Evolutionary conservation across 2,797 vertebrate genomes (phyloP), one percentile per base, ranked within the genome.

Genomic region (Protonibea diacanthus): DNA sequence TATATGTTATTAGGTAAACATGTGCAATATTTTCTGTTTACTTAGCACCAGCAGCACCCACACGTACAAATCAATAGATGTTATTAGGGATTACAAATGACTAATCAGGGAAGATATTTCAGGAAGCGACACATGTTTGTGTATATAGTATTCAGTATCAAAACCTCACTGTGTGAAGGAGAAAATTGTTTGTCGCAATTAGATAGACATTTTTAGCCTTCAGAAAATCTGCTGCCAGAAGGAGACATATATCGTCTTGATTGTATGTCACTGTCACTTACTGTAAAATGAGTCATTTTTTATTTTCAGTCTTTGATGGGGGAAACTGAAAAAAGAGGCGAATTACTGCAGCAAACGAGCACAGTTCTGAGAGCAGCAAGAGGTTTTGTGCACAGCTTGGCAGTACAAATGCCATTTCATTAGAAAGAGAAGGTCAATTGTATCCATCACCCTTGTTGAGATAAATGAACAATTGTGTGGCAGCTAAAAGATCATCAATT

Each of bases 341-440:
- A 86, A 83, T 86, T 78, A 88, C 71, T 82, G 63, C 53, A 73
- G 59, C 56, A 75, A 79, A 88, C 65, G 67, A 83, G 75, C 76
- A 78, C 80, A 65, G 48, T 79, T 80, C 47, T 71, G 53, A 76
- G 15, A 84, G 77, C 71, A 45, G 58, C 68, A 65, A 78, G 70
- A 70, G 71, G 59, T 68, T 87, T 86, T 80, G 69, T 82, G 60
- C 58, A 58, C 76, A 73, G 78, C 76, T 80, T 82, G 81, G 81
- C 80, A 69, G 83, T 71, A 83, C 73, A 91, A 94, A 91, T 90
- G 81, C 58, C 82, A 90, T 91, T 93, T 93, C 89, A 93, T 94
- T 90, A 90, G 85, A 69, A 81, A 14, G 74, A 92, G 89, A 95
- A 95, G 94, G 94, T 95, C 94, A 95, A 85, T 76, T 81, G 78